A percentile compares a stretch with the other conserved stretches of the same genome.
These are phyloP conservation scores for Delphinapterus leucas DNA, from an alignment of 2,113 vertebrate species.

Conservation along the genomic window DNA sequence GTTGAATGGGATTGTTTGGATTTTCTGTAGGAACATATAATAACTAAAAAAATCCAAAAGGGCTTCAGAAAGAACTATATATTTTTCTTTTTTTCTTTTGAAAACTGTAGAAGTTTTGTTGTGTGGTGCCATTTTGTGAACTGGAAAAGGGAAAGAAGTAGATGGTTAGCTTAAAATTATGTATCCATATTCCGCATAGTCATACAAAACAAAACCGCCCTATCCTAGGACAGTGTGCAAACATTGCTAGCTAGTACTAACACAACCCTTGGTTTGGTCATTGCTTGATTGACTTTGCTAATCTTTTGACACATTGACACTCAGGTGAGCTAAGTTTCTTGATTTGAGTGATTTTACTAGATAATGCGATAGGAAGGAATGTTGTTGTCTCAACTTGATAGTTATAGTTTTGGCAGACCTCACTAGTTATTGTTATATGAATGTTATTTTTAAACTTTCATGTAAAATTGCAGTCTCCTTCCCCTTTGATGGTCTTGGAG, in stretches of 20 bases:
- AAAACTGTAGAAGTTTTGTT: neutral
- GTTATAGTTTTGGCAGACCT: slow-evolving; percentile 1
- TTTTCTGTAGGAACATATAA: neutral
- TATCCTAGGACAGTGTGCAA: neutral
- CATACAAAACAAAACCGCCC: neutral
- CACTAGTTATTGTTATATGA: neutral
- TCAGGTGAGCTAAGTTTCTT: neutral
- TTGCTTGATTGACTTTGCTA: neutral
- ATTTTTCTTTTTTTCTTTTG: neutral
- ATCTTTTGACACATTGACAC: neutral
- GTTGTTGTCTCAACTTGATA: neutral
- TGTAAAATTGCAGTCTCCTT: neutral
- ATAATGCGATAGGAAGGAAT: neutral
- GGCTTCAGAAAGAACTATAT: neutral
- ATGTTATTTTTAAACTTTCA: neutral
- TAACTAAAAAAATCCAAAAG: neutral
- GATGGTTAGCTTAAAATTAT: neutral
- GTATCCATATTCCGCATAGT: neutral
- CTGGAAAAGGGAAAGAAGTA: neutral
- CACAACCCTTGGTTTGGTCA: neutral
- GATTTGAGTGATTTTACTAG: neutral
- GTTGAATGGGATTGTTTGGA: neutral
- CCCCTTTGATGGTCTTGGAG: neutral
- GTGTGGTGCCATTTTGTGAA: neutral
- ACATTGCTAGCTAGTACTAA: neutral